A percentile compares a stretch with the other conserved stretches of the same genome.
Conservation (phyloP, 2,113 vertebrate species). For the Dasyurus viverrinus region DNA sequence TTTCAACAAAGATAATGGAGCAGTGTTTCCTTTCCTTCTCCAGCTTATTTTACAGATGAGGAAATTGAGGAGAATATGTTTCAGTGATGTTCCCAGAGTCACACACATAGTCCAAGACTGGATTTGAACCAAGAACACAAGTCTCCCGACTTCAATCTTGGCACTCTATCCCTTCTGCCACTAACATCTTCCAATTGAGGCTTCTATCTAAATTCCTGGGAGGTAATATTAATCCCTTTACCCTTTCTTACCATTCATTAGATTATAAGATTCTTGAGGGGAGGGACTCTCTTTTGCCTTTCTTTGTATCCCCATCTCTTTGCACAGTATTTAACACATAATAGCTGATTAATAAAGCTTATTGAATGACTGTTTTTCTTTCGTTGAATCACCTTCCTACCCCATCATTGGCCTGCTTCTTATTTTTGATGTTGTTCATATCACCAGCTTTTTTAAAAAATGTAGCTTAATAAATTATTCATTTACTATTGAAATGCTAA, state of each 20-base stretch:
- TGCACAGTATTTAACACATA: not conserved
- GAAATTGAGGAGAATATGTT: not conserved
- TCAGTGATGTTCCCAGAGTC: not conserved
- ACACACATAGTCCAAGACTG: not conserved
- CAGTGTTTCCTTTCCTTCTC: not conserved
- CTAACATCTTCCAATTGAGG: not conserved
- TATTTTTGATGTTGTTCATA: not conserved
- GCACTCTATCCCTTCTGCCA: not conserved
- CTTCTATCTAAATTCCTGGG: not conserved
- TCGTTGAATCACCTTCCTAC: not conserved
- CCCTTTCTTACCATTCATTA: not conserved
- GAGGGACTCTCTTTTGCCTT: not conserved
- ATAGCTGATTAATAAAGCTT: not conserved
- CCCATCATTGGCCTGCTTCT: not conserved
- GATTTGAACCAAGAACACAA: not conserved
- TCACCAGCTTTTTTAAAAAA: constrained; percentile 38
- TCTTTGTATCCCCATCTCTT: not conserved
- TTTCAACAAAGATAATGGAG: not conserved
- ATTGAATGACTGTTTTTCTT: constrained; percentile 2
- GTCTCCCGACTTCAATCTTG: not conserved
- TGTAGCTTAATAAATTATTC: constrained; percentile 11
- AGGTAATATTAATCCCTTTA: not conserved
- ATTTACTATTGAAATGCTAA: constrained; percentile 66
- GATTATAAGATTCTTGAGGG: not conserved
- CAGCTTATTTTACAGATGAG: not conserved